A percentile compares a stretch with the other conserved stretches of the same genome.
Conservation (phyloP, 2,797 vertebrate genomes). For the Coccyzus lansbergi region DNA sequence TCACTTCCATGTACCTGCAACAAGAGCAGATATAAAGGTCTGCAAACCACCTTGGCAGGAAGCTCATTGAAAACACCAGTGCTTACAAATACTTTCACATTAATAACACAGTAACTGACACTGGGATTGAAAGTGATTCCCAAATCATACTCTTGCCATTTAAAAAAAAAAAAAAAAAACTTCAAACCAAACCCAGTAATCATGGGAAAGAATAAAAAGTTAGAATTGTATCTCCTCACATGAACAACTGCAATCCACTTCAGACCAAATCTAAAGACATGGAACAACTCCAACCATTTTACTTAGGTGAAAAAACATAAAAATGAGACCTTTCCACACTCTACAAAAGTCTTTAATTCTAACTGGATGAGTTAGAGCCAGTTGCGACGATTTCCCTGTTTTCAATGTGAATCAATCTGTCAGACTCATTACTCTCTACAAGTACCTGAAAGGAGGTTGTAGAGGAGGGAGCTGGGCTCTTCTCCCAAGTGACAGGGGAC, state of each 20-base stretch:
- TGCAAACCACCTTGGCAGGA: slow-evolving; percentile 72
- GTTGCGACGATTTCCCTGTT: slow-evolving; percentile 1
- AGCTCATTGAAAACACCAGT: slow-evolving; percentile 67
- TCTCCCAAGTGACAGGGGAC: no score
- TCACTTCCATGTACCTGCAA: slow-evolving; percentile 80
- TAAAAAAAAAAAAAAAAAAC: no score
- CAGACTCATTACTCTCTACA: no score
- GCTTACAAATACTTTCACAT: slow-evolving; percentile 52
- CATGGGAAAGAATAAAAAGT: not conserved
- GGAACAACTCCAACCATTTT: slow-evolving; percentile 40
- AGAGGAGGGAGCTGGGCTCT: no score
- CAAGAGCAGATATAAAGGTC: slow-evolving; percentile 78
- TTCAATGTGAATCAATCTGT: not conserved
- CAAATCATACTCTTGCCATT: not conserved
- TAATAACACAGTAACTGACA: not conserved
- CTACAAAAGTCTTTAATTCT: slow-evolving; percentile 48
- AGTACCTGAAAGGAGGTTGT: no score
- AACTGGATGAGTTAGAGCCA: slow-evolving; percentile 32
- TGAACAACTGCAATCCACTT: slow-evolving; percentile 17
- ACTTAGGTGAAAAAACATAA: no score
- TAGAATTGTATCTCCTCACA: slow-evolving; percentile 31
- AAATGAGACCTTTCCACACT: slow-evolving; percentile 44
- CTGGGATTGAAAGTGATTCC: not conserved
- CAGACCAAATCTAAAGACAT: slow-evolving; percentile 14
- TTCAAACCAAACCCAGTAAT: not conserved